phyloP scores from a whole-genome alignment of 1,140 invertebrate genomes.

The Drosophila guanche region DNA sequence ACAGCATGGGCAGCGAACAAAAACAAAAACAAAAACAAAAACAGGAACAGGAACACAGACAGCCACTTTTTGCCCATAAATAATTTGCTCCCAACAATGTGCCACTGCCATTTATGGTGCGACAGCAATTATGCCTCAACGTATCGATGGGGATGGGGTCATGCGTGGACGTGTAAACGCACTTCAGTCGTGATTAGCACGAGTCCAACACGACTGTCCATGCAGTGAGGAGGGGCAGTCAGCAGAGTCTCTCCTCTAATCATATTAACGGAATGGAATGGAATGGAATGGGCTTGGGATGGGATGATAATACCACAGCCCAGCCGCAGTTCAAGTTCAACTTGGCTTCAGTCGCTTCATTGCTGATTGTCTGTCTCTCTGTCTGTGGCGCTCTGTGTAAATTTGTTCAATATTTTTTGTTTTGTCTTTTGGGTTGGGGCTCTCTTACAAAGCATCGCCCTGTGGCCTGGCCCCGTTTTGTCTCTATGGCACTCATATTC shows the following conservation, averaged over 20 bases:
- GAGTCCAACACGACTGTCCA: constrained; percentile 30
- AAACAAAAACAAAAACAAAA: constrained; percentile 3
- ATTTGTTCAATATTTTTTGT: constrained; percentile 2
- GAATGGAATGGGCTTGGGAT: too few species aligned
- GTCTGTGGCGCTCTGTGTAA: constrained; percentile 30
- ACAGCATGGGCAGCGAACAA: neutral
- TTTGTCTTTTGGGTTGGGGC: too few species aligned
- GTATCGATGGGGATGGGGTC: constrained; percentile 23
- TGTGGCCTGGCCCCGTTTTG: constrained; percentile 30
- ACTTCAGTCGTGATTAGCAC: constrained; percentile 51
- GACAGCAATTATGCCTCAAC: too few species aligned
- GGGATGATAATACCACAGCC: too few species aligned
- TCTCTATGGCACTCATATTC: constrained; percentile 13
- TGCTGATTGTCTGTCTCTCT: constrained; percentile 34
- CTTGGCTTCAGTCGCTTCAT: too few species aligned
- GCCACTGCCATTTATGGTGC: too few species aligned
- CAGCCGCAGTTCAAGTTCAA: constrained; percentile 33
- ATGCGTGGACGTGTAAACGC: constrained; percentile 24
- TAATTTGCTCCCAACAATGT: too few species aligned
- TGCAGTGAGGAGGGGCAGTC: neutral
- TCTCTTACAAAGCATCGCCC: constrained; percentile 10
- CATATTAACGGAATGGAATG: neutral
- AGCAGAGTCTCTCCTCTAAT: constrained; percentile 34
- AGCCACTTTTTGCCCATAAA: too few species aligned
- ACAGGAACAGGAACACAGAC: neutral